phyloP scores from a whole-genome alignment of 2,888 invertebrate species.

The Epinotia brunnichana region DNA sequence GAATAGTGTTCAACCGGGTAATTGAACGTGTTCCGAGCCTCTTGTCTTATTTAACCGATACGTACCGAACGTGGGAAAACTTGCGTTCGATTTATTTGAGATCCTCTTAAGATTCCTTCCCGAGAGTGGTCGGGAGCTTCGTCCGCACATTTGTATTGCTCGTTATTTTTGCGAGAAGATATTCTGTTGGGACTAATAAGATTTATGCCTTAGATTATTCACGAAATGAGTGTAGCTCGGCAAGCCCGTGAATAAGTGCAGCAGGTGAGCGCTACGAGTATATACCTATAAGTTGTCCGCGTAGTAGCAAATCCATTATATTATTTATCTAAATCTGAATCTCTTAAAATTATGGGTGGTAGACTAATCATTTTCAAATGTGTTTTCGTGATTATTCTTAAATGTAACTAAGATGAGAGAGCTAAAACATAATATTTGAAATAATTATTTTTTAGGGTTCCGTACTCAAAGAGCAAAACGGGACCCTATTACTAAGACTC shows the following conservation, averaged over 20 bases:
- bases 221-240: constrained; percentile 17
- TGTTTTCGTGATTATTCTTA: background rate
- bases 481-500: no score
- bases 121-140: constrained; percentile 34
- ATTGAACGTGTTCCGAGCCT: constrained; percentile 49
- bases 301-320: background rate
- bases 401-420: background rate
- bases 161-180: constrained; percentile 33
- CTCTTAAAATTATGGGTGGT: background rate
- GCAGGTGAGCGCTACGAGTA: constrained; percentile 22
- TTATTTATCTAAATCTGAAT: background rate
- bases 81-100: constrained; percentile 44
- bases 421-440: no score
- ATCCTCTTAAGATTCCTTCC: constrained; percentile 43
- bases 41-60: constrained; percentile 45
- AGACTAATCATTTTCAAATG: background rate
- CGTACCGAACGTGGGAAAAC: constrained; percentile 41
- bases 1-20: constrained; percentile 55
- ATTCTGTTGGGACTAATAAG: constrained; percentile 22
- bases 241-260: constrained; percentile 2
- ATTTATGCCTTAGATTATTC: constrained; percentile 30
- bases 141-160: constrained; percentile 33
- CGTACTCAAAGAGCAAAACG: no score
- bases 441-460: no score
- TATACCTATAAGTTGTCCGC: no score